phyloP scores from a whole-genome alignment of 2,797 vertebrate species.

The Sebastiscus tertius region DNA sequence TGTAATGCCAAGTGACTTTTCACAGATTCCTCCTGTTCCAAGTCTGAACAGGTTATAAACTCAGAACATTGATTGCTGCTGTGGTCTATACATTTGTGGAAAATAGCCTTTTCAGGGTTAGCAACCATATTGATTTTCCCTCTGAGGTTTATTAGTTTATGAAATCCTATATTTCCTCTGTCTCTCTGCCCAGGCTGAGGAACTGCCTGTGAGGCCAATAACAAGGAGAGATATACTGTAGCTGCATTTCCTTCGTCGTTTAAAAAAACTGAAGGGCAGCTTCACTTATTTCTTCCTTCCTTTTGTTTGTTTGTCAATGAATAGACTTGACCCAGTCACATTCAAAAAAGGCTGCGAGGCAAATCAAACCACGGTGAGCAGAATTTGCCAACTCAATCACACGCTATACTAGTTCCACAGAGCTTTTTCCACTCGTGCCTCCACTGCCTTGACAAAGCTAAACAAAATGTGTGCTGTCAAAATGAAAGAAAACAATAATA shows the following conservation, averaged over 20 bases:
- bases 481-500: conserved; percentile 32
- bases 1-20: conserved; percentile 45
- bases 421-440: background rate
- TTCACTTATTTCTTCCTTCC: background rate
- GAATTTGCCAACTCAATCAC: conserved; percentile 23
- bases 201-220: conserved; percentile 15
- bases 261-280: background rate
- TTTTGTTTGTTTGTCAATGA: conserved; percentile 8
- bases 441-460: background rate
- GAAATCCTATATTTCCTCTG: conserved; percentile 71
- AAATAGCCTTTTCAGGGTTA: conserved; percentile 42
- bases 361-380: conserved; percentile 12
- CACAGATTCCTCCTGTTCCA: conserved; percentile 11
- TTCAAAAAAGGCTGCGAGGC: background rate
- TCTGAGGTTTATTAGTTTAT: conserved; percentile 68
- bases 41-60: conserved; percentile 36
- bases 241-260: conserved; percentile 1
- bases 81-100: conserved; percentile 58
- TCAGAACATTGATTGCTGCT: conserved; percentile 41
- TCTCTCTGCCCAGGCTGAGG: conserved; percentile 41
- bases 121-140: conserved; percentile 65
- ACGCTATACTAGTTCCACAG: background rate
- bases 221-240: conserved; percentile 1
- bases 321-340: conserved; percentile 5
- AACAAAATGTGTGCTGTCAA: conserved; percentile 22